Percentiles rank a stretch among this genome's conserved stretches.
These are phyloP conservation scores for Oreochromis spilurus DNA, from an alignment of 2,113 vertebrate genomes.

Conservation along the genomic window DNA sequence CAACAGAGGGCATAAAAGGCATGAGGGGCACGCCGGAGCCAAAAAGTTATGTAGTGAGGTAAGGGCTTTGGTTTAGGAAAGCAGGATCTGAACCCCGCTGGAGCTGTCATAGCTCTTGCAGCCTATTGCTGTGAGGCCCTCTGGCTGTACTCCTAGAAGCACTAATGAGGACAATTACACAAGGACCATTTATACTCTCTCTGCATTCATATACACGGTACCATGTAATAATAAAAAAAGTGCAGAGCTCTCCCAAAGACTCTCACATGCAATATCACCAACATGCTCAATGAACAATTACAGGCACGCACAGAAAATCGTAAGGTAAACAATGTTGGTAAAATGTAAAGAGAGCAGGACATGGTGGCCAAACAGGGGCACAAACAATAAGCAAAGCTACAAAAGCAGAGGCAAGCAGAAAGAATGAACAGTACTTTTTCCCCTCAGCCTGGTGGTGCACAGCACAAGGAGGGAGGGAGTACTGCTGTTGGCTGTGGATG, in stretches of 20 bases:
- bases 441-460: not conserved
- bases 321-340: not conserved
- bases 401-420: not conserved
- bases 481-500: constrained; percentile 43
- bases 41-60: not conserved
- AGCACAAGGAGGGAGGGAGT: not conserved
- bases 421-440: not conserved
- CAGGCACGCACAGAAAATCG: not conserved
- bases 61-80: not conserved
- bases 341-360: not conserved
- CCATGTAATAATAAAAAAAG: not conserved
- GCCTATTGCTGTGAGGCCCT: constrained; percentile 6
- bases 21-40: not conserved
- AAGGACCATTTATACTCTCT: constrained; percentile 21
- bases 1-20: not conserved
- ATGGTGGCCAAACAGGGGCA: not conserved
- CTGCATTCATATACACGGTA: not conserved
- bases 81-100: constrained; percentile 33
- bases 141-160: constrained; percentile 8
- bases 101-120: constrained; percentile 31
- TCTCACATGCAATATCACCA: not conserved
- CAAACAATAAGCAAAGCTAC: not conserved
- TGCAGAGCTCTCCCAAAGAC: not conserved
- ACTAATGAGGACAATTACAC: constrained; percentile 55
- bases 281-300: not conserved